phyloP scores from a whole-genome alignment of 2,888 invertebrate species.

The Pseudoips prasinana region DNA sequence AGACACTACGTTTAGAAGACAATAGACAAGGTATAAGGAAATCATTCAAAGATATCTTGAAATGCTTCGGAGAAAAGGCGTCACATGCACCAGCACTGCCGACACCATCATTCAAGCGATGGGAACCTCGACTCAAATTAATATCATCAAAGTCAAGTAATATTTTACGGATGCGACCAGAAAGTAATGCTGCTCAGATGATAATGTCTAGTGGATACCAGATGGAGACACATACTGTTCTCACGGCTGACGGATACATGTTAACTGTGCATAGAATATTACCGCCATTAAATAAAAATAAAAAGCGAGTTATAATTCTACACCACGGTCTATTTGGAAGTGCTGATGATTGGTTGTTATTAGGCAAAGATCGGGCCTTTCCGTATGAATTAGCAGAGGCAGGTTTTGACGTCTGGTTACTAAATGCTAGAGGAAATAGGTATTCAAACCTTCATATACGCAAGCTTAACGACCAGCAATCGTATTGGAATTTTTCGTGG shows the following conservation, averaged over 20 bases:
- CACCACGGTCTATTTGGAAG: conserved; percentile 50
- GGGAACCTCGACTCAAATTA: too few species aligned
- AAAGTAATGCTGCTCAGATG: conserved; percentile 7
- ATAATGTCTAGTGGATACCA: conserved; percentile 34
- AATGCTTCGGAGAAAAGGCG: too few species aligned
- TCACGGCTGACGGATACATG: conserved; percentile 46
- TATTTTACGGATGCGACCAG: background rate
- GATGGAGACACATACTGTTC: conserved; percentile 38
- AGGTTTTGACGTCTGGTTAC: conserved; percentile 81
- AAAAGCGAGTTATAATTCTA: conserved; percentile 32
- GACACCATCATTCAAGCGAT: too few species aligned
- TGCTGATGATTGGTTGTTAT: conserved; percentile 50
- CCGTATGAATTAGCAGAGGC: conserved; percentile 63
- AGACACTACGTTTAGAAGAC: too few species aligned
- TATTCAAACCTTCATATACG: conserved; percentile 40
- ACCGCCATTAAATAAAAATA: conserved; percentile 1
- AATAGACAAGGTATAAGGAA: too few species aligned
- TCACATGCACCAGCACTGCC: too few species aligned
- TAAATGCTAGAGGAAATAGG: conserved; percentile 59
- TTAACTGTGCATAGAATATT: conserved; percentile 43
- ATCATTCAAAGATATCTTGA: too few species aligned
- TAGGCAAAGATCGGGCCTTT: conserved; percentile 40
- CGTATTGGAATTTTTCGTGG: conserved; percentile 50
- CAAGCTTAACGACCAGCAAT: conserved; percentile 17
- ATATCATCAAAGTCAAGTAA: too few species aligned